Percentiles rank a stretch among this genome's conserved stretches.
phyloP scores from a whole-genome alignment of 2,888 invertebrate genomes.

The Melanostoma scalare region DNA sequence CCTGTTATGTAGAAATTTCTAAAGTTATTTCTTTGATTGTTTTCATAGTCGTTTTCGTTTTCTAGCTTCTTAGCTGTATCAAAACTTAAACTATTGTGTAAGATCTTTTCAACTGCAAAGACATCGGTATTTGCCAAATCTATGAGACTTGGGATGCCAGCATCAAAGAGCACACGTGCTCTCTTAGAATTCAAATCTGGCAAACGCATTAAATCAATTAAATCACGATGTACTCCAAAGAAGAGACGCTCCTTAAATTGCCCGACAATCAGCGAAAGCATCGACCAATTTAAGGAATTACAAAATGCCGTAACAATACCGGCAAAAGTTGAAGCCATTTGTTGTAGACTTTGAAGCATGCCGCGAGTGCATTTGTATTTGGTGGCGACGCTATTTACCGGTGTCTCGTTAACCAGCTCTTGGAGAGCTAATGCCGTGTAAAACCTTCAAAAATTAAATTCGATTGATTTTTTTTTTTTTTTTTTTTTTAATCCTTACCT shows the following conservation, averaged over 20 bases:
- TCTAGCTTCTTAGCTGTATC: constrained; percentile 90
- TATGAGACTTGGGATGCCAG: constrained; percentile 89
- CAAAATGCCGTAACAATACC: constrained; percentile 99
- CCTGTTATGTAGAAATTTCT: constrained; percentile 91
- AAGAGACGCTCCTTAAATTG: constrained; percentile 97
- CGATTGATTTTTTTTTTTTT: background rate
- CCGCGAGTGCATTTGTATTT: constrained; percentile 95
- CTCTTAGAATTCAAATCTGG: constrained; percentile 91
- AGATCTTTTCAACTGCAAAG: constrained; percentile 88
- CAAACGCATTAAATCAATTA: constrained; percentile 94
- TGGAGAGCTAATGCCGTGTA: constrained; percentile 95
- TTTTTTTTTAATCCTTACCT: constrained; percentile 81
- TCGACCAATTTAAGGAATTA: constrained; percentile 94
- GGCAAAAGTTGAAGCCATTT: constrained; percentile 96
- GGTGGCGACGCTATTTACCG: constrained; percentile 89
- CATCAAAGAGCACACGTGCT: constrained; percentile 92
- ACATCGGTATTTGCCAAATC: constrained; percentile 90
- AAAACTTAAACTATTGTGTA: constrained; percentile 92
- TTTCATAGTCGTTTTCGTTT: constrained; percentile 86
- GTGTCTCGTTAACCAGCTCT: constrained; percentile 95
- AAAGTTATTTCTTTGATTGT: constrained; percentile 86
- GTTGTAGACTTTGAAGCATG: constrained; percentile 95
- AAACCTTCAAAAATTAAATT: constrained; percentile 84
- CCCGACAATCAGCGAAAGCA: constrained; percentile 92
- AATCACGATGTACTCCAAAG: constrained; percentile 95